Evolutionary conservation across 2,797 vertebrate genomes (phyloP).

Genomic region (Sebastes cheni): DNA sequence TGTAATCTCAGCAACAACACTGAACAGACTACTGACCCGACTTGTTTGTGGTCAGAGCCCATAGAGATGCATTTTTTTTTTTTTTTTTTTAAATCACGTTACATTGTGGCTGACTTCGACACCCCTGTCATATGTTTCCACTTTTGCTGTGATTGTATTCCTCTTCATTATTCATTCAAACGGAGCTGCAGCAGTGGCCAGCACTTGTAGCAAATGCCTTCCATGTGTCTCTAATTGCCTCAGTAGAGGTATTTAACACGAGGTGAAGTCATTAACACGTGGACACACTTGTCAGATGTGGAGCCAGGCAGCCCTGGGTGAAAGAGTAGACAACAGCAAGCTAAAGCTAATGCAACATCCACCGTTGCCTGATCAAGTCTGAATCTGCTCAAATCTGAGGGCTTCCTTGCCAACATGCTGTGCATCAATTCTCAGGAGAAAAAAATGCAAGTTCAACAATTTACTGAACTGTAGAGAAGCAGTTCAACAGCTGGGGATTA

Average conservation of each 20-base stretch:
- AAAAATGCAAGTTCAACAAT: neutral
- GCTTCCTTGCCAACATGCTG: neutral
- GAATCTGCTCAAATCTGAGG: neutral
- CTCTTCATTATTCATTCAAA: slow-evolving; percentile 80
- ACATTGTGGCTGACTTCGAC: slow-evolving; percentile 44
- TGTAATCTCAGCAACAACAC: neutral
- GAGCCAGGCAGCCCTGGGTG: slow-evolving; percentile 57
- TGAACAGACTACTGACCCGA: neutral
- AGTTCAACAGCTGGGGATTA: neutral
- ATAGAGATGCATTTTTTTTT: neutral
- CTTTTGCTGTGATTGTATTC: slow-evolving; percentile 78
- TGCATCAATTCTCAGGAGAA: neutral
- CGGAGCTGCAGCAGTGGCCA: slow-evolving; percentile 67
- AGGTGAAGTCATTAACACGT: slow-evolving; percentile 78
- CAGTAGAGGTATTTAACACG: slow-evolving; percentile 70
- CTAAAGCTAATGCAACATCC: slow-evolving; percentile 2
- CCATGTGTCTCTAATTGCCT: slow-evolving; percentile 79
- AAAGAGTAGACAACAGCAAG: slow-evolving; percentile 21
- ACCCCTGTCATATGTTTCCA: slow-evolving; percentile 78
- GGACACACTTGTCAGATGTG: slow-evolving; percentile 71
- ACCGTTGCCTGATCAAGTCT: neutral
- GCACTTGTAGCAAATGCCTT: slow-evolving; percentile 74
- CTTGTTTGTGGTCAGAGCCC: slow-evolving; percentile 26
- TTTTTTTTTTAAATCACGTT: slow-evolving; percentile 24
- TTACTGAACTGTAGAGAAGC: neutral